These are phyloP conservation scores for Haliaeetus leucogaster DNA, from an alignment of 2,113 vertebrate genomes.

Conservation along the genomic window DNA sequence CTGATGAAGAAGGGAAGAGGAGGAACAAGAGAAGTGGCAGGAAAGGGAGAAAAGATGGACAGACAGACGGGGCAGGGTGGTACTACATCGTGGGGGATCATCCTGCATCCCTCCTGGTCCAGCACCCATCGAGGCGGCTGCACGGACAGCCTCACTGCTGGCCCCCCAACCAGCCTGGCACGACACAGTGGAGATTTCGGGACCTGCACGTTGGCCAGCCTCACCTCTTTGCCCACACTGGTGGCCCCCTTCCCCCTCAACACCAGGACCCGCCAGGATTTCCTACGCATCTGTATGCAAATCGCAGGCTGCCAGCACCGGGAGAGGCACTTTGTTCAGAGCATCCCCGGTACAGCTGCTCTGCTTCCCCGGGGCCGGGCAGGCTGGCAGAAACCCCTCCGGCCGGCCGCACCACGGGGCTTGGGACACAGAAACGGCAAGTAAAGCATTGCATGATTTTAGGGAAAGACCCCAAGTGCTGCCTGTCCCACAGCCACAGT, in stretches of 20 bases:
- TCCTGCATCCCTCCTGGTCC: background rate
- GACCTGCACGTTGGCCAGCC: background rate
- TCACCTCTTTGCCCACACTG: background rate
- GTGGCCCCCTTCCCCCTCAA: background rate
- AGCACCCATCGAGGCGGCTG: background rate
- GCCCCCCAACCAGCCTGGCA: background rate
- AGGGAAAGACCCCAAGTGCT: background rate
- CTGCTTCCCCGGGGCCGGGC: background rate
- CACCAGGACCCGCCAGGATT: background rate
- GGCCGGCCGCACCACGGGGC: accelerated
- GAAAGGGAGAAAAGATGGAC: background rate
- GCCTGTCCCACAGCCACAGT: background rate
- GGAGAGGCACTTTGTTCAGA: slow-evolving; percentile 17
- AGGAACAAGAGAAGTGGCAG: background rate
- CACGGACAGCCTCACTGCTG: background rate
- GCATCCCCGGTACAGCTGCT: slow-evolving; percentile 8
- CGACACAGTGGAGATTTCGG: background rate
- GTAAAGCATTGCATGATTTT: accelerated
- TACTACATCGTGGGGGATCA: accelerated
- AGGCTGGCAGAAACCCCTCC: background rate
- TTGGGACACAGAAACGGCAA: accelerated
- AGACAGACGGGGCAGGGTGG: background rate
- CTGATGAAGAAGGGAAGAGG: background rate
- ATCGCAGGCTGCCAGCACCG: slow-evolving; percentile 60
- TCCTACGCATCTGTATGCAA: slow-evolving; percentile 90